Conservation (phyloP, 2,888 invertebrate species). For the Cheilosia vulpina region DNA sequence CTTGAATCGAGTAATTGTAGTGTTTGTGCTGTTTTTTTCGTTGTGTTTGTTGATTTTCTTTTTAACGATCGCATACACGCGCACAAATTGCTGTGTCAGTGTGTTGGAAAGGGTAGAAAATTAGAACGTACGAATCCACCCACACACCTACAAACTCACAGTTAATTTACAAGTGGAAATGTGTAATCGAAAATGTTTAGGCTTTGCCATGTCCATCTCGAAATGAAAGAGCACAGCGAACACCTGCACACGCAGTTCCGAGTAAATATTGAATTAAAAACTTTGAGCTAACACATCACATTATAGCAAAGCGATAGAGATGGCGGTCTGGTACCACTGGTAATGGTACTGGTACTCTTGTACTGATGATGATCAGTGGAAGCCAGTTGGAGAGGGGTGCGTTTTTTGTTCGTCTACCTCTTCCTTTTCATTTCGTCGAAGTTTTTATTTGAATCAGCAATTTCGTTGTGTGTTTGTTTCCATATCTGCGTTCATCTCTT, state of each 20-base stretch:
- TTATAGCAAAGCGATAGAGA: neutral
- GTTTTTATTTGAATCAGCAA: neutral
- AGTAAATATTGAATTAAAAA: slow-evolving; percentile 57
- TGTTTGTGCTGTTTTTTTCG: slow-evolving; percentile 31
- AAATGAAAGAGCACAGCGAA: neutral
- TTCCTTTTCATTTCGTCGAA: neutral
- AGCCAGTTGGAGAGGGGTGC: slow-evolving; percentile 4
- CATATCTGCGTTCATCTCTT: slow-evolving; percentile 27
- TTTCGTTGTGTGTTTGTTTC: neutral
- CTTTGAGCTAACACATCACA: slow-evolving; percentile 37
- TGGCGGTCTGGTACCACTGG: neutral
- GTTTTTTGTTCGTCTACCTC: slow-evolving; percentile 22
- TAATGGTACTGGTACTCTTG: neutral
- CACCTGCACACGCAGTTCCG: neutral
- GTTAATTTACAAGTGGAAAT: slow-evolving; percentile 46
- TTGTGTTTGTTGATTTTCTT: slow-evolving; percentile 9
- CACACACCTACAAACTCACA: slow-evolving; percentile 8
- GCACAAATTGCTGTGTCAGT: neutral
- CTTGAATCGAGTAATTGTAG: slow-evolving; percentile 45
- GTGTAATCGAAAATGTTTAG: slow-evolving; percentile 35
- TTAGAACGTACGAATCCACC: neutral
- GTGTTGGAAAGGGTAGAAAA: neutral
- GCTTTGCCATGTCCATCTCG: slow-evolving; percentile 14
- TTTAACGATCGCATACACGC: slow-evolving; percentile 24
- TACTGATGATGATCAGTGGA: neutral